Evolutionary conservation across 2,888 invertebrate genomes (phyloP).

Genomic region (Leptopilina syphax): DNA sequence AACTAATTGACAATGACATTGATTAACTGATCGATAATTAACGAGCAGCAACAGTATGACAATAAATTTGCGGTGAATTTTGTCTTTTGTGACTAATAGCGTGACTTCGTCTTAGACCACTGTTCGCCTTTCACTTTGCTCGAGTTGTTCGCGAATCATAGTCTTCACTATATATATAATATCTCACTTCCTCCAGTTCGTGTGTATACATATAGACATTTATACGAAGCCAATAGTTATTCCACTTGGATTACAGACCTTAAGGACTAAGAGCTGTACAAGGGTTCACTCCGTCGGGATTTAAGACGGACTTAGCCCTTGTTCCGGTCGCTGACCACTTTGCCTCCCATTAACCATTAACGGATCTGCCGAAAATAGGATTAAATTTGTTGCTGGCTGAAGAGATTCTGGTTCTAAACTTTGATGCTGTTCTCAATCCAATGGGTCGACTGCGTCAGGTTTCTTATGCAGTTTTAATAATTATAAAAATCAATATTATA

Average conservation of each 20-base stretch:
- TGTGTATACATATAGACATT: not conserved
- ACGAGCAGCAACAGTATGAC: constrained; percentile 54
- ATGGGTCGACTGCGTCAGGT: too few species aligned
- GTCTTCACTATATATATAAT: not conserved
- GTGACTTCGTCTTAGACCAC: constrained; percentile 45
- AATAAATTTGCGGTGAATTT: constrained; percentile 43
- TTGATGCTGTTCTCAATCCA: too few species aligned
- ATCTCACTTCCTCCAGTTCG: constrained; percentile 45
- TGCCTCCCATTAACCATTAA: constrained; percentile 77
- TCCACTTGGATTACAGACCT: constrained; percentile 72
- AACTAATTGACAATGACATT: constrained; percentile 51
- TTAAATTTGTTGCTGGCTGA: constrained; percentile 63
- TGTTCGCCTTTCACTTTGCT: constrained; percentile 20
- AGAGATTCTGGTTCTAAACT: not conserved
- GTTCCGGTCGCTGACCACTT: constrained; percentile 77
- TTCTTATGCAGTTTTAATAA: too few species aligned
- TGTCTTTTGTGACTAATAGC: constrained; percentile 43
- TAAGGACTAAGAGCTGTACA: constrained; percentile 65
- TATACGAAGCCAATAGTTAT: constrained; percentile 70
- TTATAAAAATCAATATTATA: too few species aligned
- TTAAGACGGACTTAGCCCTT: constrained; percentile 77
- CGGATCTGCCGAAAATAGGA: constrained; percentile 76
- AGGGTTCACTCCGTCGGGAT: constrained; percentile 71
- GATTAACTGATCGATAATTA: constrained; percentile 64
- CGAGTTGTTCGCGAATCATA: constrained; percentile 2